Evolutionary conservation across 2,797 vertebrate genomes (phyloP).

Genomic region (Peromyscus aztecus): DNA sequence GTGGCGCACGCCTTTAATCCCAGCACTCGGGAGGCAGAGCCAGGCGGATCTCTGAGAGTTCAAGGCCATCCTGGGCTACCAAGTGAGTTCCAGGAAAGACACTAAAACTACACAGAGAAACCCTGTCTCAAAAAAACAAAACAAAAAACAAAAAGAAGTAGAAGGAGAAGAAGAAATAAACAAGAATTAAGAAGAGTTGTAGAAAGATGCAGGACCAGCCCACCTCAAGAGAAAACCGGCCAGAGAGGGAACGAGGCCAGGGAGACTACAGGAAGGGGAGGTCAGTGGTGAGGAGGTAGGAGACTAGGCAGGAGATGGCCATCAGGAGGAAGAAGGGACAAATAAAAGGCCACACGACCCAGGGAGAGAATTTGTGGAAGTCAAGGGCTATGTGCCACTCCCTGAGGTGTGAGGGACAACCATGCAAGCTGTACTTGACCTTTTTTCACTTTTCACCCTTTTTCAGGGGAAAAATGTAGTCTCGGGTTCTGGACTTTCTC

Average conservation of each 20-base stretch:
- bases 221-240: neutral
- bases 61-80: no score
- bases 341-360: neutral
- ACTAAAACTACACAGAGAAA: no score
- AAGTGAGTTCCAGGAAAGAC: no score
- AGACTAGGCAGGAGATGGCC: neutral
- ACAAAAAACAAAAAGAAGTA: no score
- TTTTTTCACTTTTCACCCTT: neutral
- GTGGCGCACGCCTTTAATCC: no score
- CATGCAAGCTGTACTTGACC: neutral
- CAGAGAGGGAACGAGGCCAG: neutral
- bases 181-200: neutral
- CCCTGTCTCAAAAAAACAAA: no score
- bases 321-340: neutral
- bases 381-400: fast-evolving
- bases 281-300: neutral
- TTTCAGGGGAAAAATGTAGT: neutral
- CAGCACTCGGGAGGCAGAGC: no score
- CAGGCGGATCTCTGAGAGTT: no score
- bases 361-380: neutral
- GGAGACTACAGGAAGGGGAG: neutral
- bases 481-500: neutral
- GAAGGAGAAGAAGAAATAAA: neutral
- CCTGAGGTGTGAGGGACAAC: fast-evolving
- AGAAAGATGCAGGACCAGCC: neutral